These are phyloP conservation scores for Rhagophthalmus giganteus DNA, from an alignment of 2,888 invertebrate species.

Conservation along the genomic window DNA sequence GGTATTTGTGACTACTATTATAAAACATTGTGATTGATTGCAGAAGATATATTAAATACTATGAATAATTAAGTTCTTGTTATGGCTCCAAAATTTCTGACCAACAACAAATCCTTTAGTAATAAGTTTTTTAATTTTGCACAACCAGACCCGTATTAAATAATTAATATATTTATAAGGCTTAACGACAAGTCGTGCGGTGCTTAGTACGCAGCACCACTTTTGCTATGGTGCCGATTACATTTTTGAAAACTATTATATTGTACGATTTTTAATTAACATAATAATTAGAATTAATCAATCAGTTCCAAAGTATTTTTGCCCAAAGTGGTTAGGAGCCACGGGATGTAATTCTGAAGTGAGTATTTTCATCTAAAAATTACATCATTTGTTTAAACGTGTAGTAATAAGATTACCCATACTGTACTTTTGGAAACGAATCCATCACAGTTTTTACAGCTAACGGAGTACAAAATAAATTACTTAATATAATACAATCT, in stretches of 20 bases:
- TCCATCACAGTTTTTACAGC: constrained; percentile 83
- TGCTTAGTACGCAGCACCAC: not conserved
- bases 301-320: constrained; percentile 98
- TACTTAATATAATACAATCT: constrained; percentile 94
- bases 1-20: too few relatives aligned
- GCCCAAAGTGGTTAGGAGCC: constrained; percentile 97
- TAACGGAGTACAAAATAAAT: constrained; percentile 93
- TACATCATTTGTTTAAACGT: not conserved
- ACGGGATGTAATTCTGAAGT: constrained; percentile 94
- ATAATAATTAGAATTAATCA: constrained; percentile 50
- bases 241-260: not conserved
- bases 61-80: too few relatives aligned
- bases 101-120: too few relatives aligned
- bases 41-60: too few relatives aligned
- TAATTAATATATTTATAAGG: not conserved
- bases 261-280: not conserved
- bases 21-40: too few relatives aligned
- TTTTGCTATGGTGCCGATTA: not conserved
- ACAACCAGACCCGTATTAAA: too few relatives aligned
- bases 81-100: too few relatives aligned
- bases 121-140: too few relatives aligned
- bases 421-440: constrained; percentile 72
- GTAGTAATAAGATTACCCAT: too few relatives aligned
- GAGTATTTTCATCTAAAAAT: constrained; percentile 81
- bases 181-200: too few relatives aligned